These are phyloP conservation scores for Polietes domitor DNA, from an alignment of 2,888 invertebrate species.

Conservation along the genomic window DNA sequence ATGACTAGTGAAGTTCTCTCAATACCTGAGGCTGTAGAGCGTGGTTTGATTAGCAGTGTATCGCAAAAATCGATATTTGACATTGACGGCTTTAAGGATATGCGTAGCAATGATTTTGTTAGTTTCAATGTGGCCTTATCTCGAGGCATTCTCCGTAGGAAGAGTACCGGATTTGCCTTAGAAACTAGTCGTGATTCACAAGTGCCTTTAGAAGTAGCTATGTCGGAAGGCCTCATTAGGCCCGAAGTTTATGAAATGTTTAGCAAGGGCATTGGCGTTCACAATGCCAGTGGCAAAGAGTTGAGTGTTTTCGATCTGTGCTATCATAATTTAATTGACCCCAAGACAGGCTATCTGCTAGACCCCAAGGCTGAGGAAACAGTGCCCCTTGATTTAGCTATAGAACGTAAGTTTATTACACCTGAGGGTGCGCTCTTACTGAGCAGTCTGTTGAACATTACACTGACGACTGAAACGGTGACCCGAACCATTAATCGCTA, in stretches of 20 bases:
- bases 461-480: slow-evolving; percentile 92
- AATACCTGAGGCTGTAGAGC: slow-evolving; percentile 93
- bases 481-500: slow-evolving; percentile 92
- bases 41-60: slow-evolving; percentile 93
- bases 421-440: slow-evolving; percentile 93
- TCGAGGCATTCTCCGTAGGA: slow-evolving; percentile 89
- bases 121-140: slow-evolving; percentile 91
- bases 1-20: slow-evolving; percentile 87
- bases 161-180: slow-evolving; percentile 86
- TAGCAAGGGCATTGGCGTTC: slow-evolving; percentile 90
- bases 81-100: slow-evolving; percentile 94
- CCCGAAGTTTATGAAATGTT: slow-evolving; percentile 94
- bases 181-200: slow-evolving; percentile 89
- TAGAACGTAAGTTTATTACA: slow-evolving; percentile 91
- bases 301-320: slow-evolving; percentile 93
- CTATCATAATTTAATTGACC: slow-evolving; percentile 92
- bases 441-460: slow-evolving; percentile 92
- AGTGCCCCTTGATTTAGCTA: slow-evolving; percentile 92
- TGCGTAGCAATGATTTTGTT: slow-evolving; percentile 89
- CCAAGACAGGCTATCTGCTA: slow-evolving; percentile 91
- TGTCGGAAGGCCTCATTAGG: slow-evolving; percentile 88
- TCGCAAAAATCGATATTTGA: slow-evolving; percentile 94
- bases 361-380: slow-evolving; percentile 87
- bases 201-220: slow-evolving; percentile 90
- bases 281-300: slow-evolving; percentile 87